Base-by-base conservation (phyloP, 1,140 invertebrate species). In the Conus betulinus region DNA sequence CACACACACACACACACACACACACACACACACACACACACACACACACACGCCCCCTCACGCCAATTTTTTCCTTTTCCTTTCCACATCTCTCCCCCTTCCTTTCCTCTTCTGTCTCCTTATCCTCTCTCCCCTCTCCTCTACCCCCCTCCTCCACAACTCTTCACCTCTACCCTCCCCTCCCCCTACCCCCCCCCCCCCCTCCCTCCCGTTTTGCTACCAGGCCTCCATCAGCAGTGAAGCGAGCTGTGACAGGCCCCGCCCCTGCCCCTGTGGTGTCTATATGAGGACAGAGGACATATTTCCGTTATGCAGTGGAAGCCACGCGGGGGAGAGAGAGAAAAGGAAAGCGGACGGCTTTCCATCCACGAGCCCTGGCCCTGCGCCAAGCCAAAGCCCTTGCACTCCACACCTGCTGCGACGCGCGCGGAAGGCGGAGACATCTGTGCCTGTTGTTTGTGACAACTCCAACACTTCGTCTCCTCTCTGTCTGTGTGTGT, bases 201-300 rank as follows among this genome's bases (percentile, higher is more conserved):
- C 25, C 81, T 2, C 20, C 52, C 81, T 51, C 15, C n/a, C 20
- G 11, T 3, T 63, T 20, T 15, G 11, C 60, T 63, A 11, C n/a
- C 67, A n/a, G 7, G 13, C 13, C n/a, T 52, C 84, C 84, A 85
- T 85, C 55, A 27, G 23, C n/a, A 67, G 84, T 85, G 63, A 74
- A 85, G 13, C 67, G 39, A 85, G 17, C 84, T 63, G 84, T 53
- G 63, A 74, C 63, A 52, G n/a, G 84, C 84, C 84, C 84, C 84
- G 84, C 84, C 84, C 60, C 55, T 17, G n/a, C 51, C 55, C 71
- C 15, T 51, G 7, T 3, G 13, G 81, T 74, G 84, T 74, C 84
- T 74, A 85, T 85, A 85, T 85, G 63, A 85, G 71, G 84, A 71
- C 84, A 3, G 84, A 53, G 27, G 20, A 27, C 27, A 52, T 74